Conservation (phyloP, 2,888 invertebrate genomes). For the Merodon equestris region DNA sequence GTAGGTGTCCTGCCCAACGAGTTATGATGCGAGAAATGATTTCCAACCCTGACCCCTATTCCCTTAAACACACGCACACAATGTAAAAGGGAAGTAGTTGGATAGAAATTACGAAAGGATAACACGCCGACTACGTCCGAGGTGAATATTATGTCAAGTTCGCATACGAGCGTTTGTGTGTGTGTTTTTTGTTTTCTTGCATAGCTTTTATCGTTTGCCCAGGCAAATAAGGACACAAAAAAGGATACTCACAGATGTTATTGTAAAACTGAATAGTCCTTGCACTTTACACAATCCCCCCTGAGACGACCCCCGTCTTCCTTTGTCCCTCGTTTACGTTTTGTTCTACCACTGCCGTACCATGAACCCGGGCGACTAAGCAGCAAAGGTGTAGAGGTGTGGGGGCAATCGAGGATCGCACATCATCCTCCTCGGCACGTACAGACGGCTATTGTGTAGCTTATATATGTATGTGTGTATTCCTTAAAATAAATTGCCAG, state of each 20-base stretch:
- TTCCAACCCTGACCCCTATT: conserved; percentile 48
- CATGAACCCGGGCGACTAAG: conserved; percentile 33
- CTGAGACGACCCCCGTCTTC: conserved; percentile 29
- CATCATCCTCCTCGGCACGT: conserved; percentile 11
- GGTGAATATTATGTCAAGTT: conserved; percentile 50
- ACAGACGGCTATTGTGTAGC: not conserved
- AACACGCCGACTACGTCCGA: conserved; percentile 6
- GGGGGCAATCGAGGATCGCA: not conserved
- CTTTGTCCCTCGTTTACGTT: conserved; percentile 32
- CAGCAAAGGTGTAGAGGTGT: not conserved
- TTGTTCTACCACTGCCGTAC: conserved; percentile 29
- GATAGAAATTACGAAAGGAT: conserved; percentile 36
- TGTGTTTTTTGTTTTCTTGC: not conserved
- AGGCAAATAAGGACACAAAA: conserved; percentile 43
- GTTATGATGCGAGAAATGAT: conserved; percentile 3
- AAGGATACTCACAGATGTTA: conserved; percentile 31
- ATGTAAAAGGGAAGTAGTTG: conserved; percentile 19
- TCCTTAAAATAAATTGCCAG: conserved; percentile 35
- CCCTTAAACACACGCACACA: not conserved
- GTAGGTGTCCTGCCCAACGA: not conserved
- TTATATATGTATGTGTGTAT: not conserved
- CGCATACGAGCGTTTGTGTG: not conserved
- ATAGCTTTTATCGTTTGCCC: too few species aligned
- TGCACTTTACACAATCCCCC: conserved; percentile 46
- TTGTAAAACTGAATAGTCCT: conserved; percentile 58